Base-by-base conservation (phyloP, 1,140 invertebrate species). In the Drosophila leontia region DNA sequence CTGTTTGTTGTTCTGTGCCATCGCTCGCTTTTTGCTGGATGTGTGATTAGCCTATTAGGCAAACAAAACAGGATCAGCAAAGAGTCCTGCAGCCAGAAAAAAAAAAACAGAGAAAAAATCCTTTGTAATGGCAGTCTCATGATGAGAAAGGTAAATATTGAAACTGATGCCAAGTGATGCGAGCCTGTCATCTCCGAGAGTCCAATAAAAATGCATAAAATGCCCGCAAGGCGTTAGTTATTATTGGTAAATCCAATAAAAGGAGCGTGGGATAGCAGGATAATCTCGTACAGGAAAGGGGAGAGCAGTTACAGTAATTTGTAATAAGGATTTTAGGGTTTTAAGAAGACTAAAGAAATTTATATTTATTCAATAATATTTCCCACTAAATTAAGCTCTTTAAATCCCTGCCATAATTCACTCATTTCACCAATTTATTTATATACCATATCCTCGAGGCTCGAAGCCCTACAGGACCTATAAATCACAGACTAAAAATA, bases 111-210 rank as follows among this genome's bases (percentile, higher is more conserved):
- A 60, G 13, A 13, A 55, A n/a, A 34, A 75, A 57, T 48, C 75
- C 63, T 57, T 13, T 44, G 48, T 48, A 72, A 69, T 68, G 74
- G 37, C 59, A 78, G 56, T 62, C 63, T 72, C 85, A 78, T 90
- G 82, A 90, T 90, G 85, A 90, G 85, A 90, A 90, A 90, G 75
- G 78, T 79, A 90, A 90, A 90, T 85, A 90, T 88, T 87, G 85
- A 84, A 56, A 29, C 39, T 65, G 84, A 87, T 87, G 79, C 65
- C 56, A 53, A 12, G 78, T 67, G 68, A 55, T 39, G 53, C n/a
- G 70, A 57, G 53, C 45, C 70, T 67, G 72, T 76, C 74, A 76
- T 67, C 72, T 67, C 51, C 59, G 35, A 37, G 13, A 84, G 57
- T 63, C 61, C 72, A 83, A 88, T 86, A 72, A 79, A 82, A 63